Evolutionary conservation across 2,113 vertebrate species (phyloP).

Genomic region (Bungarus multicinctus): DNA sequence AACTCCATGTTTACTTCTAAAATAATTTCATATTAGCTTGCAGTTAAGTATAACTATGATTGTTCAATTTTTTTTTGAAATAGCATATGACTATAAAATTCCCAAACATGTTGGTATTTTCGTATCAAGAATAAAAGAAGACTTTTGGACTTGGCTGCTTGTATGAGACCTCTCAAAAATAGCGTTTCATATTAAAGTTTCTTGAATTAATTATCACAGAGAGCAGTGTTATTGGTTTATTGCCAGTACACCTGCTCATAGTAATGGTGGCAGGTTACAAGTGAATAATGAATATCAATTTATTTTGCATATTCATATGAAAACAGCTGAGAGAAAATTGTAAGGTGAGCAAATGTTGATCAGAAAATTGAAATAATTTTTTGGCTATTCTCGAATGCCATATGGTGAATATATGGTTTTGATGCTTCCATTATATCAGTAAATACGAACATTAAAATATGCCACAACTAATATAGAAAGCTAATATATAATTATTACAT

Average conservation of each 20-base stretch:
- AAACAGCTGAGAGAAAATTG: neutral
- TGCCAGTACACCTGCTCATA: slow-evolving; percentile 12
- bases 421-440: slow-evolving; percentile 19
- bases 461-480: neutral
- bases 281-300: slow-evolving; percentile 6
- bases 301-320: neutral
- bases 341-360: neutral
- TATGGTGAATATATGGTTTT: neutral
- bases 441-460: neutral
- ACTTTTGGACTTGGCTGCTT: neutral
- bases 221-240: neutral
- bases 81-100: neutral
- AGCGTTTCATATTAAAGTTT: neutral
- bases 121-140: neutral
- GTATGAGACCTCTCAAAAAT: neutral
- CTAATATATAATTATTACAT: neutral
- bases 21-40: neutral
- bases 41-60: neutral
- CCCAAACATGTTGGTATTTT: neutral
- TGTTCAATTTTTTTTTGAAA: neutral
- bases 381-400: neutral
- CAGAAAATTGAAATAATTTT: neutral
- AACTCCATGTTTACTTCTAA: neutral
- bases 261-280: slow-evolving; percentile 1
- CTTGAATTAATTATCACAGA: slow-evolving; percentile 20